Percentiles rank a stretch among this genome's conserved stretches.
These are phyloP conservation scores for Pristionchus pacificus DNA, from an alignment of 1,140 invertebrate species.

Conservation along the genomic window DNA sequence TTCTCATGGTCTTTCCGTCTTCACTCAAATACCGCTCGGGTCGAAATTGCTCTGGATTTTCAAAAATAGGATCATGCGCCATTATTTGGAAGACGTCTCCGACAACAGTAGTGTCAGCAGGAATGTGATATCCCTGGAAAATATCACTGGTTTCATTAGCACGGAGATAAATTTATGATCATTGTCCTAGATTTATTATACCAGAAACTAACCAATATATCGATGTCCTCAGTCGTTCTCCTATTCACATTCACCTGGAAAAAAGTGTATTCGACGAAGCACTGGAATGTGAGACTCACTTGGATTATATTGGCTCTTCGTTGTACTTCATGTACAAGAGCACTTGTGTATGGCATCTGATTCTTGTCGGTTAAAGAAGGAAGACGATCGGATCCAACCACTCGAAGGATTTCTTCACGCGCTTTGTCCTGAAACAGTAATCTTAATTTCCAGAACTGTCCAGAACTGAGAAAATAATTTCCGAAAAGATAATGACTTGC, in stretches of 20 bases:
- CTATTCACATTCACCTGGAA: background rate
- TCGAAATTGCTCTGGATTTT: constrained; percentile 20
- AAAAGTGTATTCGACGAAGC: constrained; percentile 3
- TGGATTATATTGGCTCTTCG: background rate
- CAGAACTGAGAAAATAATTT: too few species aligned
- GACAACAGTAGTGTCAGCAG: constrained; percentile 10
- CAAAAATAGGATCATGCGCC: constrained; percentile 2
- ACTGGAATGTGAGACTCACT: constrained; percentile 16
- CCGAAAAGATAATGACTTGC: too few species aligned
- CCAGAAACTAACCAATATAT: background rate
- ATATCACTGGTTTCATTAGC: background rate
- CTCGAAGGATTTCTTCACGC: constrained; percentile 4
- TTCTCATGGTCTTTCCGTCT: constrained; percentile 18
- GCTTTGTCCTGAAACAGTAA: constrained; percentile 18
- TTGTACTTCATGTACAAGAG: background rate
- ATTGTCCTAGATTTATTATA: too few species aligned
- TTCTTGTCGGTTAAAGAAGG: constrained; percentile 17
- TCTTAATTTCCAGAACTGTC: too few species aligned
- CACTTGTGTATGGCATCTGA: constrained; percentile 19
- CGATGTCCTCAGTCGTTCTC: background rate
- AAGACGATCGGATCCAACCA: constrained; percentile 5
- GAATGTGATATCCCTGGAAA: constrained; percentile 16
- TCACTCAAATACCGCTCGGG: constrained; percentile 5
- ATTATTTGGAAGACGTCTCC: constrained; percentile 17
- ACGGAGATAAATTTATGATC: too few species aligned